Evolutionary conservation across 92 coral and sea anemone genomes (phyloP), one percentile per base, ranked within the genome.

Genomic region (Pocillopora meandrina): DNA sequence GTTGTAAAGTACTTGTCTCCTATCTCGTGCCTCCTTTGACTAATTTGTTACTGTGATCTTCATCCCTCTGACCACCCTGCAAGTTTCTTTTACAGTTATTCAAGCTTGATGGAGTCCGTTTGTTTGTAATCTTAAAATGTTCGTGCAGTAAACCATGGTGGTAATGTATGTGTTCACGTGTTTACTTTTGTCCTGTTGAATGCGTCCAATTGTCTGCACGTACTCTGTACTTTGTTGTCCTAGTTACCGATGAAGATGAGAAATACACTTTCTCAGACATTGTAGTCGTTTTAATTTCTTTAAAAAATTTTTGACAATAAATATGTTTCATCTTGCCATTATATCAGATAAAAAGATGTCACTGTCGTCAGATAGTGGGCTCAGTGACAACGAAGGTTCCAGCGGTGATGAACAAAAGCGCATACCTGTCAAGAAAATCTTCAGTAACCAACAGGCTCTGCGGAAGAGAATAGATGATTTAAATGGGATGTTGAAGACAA

Each of bases 371-470:
- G 87, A 89, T 67, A 91, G 88, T 76, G 92, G 86, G 72, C 90
- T 77, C 85, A 92, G 93, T 60, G 91, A 91, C 64, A 79, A 87
- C 47, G 89, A 89, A 16, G 86, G 85, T 59, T 93, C 92, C 82
- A 89, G 95, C 89, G 89, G 90, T 78, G 92, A 89, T 26, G 94
- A 88, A n/a, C 76, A 69, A 21, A 87, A 76, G 56, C 94, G 83
- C 86, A 92, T 96, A 91, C 92, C 98, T 23, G 90, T 94, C 15
- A 93, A 93, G 55, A 90, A 89, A 71, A 96, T 96, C 83, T 86
- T 89, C 75, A 89, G 90, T 81, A 90, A 90, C 89, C 91, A 89
- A 77, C 89, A 79, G 5, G 88, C 90, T 11, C 76, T 96, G 65
- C 89, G 92, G 36, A 90, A 84, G 82, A 90, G 90, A 75, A 91